Evolutionary conservation across 2,113 vertebrate species (phyloP).

Genomic region (Lota lota): DNA sequence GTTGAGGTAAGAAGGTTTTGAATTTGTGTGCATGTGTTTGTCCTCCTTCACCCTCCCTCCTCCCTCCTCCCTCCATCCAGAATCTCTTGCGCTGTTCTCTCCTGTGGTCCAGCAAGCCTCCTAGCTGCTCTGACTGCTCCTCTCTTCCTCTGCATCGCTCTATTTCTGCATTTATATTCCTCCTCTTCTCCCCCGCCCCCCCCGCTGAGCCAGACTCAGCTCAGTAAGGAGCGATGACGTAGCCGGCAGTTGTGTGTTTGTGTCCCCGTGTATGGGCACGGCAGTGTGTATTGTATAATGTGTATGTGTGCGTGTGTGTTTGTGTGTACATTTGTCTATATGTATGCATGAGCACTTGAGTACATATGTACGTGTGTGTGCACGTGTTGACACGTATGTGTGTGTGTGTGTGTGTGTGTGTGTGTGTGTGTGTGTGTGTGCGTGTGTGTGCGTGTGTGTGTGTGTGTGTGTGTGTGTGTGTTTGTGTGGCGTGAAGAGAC

Average conservation of each 20-base stretch:
- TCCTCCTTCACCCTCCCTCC: background rate
- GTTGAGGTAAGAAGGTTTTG: too few relatives aligned
- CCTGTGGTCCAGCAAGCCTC: too few relatives aligned
- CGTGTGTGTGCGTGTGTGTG: background rate
- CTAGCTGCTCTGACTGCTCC: background rate
- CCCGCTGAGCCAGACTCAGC: background rate
- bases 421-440: background rate
- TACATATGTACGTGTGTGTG: background rate
- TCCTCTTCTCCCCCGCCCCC: background rate
- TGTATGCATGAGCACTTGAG: background rate
- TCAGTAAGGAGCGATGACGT: too few relatives aligned
- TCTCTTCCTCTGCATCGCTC: background rate
- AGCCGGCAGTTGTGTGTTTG: background rate
- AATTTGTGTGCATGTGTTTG: too few relatives aligned
- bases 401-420: background rate
- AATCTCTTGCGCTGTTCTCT: background rate
- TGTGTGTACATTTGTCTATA: constrained; percentile 6
- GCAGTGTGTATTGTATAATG: constrained; percentile 3
- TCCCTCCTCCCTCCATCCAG: background rate
- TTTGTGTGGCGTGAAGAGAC: background rate
- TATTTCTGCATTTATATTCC: background rate
- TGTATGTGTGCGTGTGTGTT: constrained; percentile 12
- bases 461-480: background rate
- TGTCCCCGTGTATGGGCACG: constrained; percentile 1
- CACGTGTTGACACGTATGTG: background rate